Evolutionary conservation across 1,140 invertebrate genomes (phyloP).

Genomic region (Caenorhabditis remanei): DNA sequence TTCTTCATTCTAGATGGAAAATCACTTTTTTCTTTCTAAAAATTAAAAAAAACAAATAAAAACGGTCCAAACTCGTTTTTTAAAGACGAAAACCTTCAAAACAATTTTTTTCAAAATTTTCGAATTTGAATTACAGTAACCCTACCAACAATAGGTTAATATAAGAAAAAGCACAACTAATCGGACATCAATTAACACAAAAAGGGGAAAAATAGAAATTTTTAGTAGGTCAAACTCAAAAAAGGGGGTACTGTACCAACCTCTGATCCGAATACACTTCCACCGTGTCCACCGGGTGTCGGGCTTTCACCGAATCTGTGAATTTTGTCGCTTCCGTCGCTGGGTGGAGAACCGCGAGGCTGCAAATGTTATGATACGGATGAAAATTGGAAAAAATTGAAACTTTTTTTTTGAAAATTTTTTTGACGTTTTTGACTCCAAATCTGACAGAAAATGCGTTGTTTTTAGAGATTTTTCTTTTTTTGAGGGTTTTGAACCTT

Average conservation of each 20-base stretch:
- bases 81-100: too few relatives aligned
- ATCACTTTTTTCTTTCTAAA: too few relatives aligned
- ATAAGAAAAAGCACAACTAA: not conserved
- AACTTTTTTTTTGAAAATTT: not conserved
- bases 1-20: too few relatives aligned
- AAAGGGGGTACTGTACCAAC: not conserved
- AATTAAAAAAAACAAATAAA: too few relatives aligned
- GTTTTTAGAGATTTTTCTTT: not conserved
- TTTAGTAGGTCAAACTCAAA: not conserved
- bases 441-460: not conserved
- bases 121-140: too few relatives aligned
- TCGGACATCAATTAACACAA: not conserved
- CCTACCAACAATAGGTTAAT: too few relatives aligned
- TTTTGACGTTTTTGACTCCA: not conserved
- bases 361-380: not conserved
- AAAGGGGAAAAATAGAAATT: not conserved
- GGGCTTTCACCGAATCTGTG: constrained; percentile 23
- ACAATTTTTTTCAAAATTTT: too few relatives aligned
- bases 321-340: constrained; percentile 26
- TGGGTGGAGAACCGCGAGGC: constrained; percentile 7
- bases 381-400: not conserved
- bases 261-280: constrained; percentile 27
- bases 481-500: too few relatives aligned
- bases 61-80: too few relatives aligned
- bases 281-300: not conserved